phyloP scores from a whole-genome alignment of 2,888 invertebrate species.

The Lottia gigantea region DNA sequence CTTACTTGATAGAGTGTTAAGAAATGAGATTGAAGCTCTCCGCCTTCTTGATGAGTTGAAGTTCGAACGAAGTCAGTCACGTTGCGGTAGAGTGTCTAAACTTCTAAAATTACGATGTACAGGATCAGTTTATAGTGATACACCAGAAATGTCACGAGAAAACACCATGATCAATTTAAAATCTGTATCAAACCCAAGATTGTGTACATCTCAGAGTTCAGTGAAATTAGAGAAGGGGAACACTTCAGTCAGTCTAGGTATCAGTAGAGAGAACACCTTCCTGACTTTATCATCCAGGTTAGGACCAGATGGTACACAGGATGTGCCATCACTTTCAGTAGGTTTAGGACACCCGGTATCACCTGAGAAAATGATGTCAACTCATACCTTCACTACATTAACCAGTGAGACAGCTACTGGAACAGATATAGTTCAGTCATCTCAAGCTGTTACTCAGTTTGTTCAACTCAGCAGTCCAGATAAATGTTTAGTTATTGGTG shows the following conservation, averaged over 20 bases:
- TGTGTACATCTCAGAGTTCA: slow-evolving; percentile 39
- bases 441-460: slow-evolving; percentile 48
- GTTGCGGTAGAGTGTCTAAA: slow-evolving; percentile 45
- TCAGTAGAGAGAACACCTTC: slow-evolving; percentile 28
- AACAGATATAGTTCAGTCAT: slow-evolving; percentile 58
- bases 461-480: slow-evolving; percentile 58
- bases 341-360: slow-evolving; percentile 32
- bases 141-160: slow-evolving; percentile 1
- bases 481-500: slow-evolving; percentile 57
- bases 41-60: slow-evolving; percentile 52
- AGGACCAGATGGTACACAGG: background rate
- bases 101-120: slow-evolving; percentile 7
- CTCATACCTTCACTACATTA: slow-evolving; percentile 54
- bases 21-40: slow-evolving; percentile 53
- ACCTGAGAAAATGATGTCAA: slow-evolving; percentile 46
- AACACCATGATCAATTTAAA: slow-evolving; percentile 33
- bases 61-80: slow-evolving; percentile 49
- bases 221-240: slow-evolving; percentile 12
- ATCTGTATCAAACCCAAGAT: slow-evolving; percentile 52
- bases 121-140: background rate
- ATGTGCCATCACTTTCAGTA: background rate
- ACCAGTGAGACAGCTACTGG: slow-evolving; percentile 59
- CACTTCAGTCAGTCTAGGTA: slow-evolving; percentile 5
- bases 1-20: slow-evolving; percentile 52
- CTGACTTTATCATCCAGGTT: slow-evolving; percentile 13